These are phyloP conservation scores for Aldabrachelys gigantea DNA, from an alignment of 2,113 vertebrate species.

Conservation along the genomic window DNA sequence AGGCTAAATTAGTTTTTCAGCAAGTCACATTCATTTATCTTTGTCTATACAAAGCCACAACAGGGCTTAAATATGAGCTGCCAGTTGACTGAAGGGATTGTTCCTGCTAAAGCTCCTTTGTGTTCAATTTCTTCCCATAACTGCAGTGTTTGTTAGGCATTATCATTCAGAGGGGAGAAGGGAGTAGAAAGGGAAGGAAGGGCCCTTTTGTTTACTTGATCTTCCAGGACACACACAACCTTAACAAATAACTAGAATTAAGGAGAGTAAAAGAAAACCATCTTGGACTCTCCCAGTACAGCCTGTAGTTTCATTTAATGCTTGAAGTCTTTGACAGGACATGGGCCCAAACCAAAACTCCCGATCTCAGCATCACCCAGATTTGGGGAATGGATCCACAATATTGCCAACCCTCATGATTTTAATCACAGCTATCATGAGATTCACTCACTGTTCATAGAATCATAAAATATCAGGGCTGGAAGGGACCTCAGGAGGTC, in stretches of 20 bases:
- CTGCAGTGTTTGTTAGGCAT: background rate
- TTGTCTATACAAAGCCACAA: background rate
- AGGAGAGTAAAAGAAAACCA: background rate
- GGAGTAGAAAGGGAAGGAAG: background rate
- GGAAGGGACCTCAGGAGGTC: no score
- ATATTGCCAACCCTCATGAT: background rate
- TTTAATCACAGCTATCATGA: background rate
- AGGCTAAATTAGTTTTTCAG: constrained; percentile 24
- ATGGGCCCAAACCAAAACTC: background rate
- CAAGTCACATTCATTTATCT: background rate
- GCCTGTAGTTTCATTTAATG: background rate
- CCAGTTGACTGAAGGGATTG: constrained; percentile 9
- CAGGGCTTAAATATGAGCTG: background rate
- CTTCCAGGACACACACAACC: background rate
- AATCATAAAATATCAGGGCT: no score
- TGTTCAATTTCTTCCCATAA: constrained; percentile 10
- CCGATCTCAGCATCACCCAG: background rate
- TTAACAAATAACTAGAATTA: background rate
- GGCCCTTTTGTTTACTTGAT: background rate
- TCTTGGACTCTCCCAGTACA: background rate
- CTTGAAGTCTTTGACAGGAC: background rate
- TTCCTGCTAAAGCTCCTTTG: constrained; percentile 8
- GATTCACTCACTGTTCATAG: no score
- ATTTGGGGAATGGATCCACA: background rate
- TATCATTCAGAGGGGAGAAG: background rate